Base-by-base conservation (phyloP, 2,888 invertebrate species). In the Cryptocephalus moraei region DNA sequence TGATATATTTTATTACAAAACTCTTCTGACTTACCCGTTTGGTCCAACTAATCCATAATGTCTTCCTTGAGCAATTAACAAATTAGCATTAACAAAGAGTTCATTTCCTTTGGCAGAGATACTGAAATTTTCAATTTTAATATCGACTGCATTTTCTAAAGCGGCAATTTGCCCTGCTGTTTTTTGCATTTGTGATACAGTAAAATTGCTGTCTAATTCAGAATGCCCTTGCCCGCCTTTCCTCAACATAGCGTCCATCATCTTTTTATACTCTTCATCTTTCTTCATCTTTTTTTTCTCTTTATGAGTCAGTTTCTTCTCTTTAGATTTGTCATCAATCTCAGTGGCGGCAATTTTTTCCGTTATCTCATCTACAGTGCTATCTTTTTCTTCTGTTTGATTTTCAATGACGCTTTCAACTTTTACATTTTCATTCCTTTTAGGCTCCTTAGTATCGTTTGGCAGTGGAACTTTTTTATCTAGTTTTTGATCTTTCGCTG, bases 11-110 rank as follows among this genome's bases (percentile, higher is more conserved):
- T 36, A 36, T 11, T 36, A 4, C n/a, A 36, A 11, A 2, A 36
- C 2, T 36, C 3, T 38, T n/a, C 38, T 48, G 11, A 62, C 72
- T 67, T 70, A 85, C 83, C 92, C 99, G 70, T 99, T 99, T 1
- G 99, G 99, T 22, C 99, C 99, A 2, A 99, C 97, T 6, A 99
- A 75, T 62, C 99, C 99, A 70, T 99, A 99, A 59, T 93, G 81
- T 41, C 97, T 80, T 0, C 95, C 93, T 62, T 87, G 82, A 0
- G 96, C 94, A 58, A 99, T 95, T 44, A 91, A 74, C 33, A 99
- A 73, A 68, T 84, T 91, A 0, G 99, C 96, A 70, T 99, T 97
- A 33, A 93, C 87, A 69, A 99, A 97, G 41, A 99, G 75, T 65
- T 96, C 93, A 62, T 99, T 93, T 47, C 99, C 99, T 69, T 93